These are phyloP conservation scores for Hydrophis major DNA, from an alignment of 2,797 vertebrate genomes.

Conservation along the genomic window DNA sequence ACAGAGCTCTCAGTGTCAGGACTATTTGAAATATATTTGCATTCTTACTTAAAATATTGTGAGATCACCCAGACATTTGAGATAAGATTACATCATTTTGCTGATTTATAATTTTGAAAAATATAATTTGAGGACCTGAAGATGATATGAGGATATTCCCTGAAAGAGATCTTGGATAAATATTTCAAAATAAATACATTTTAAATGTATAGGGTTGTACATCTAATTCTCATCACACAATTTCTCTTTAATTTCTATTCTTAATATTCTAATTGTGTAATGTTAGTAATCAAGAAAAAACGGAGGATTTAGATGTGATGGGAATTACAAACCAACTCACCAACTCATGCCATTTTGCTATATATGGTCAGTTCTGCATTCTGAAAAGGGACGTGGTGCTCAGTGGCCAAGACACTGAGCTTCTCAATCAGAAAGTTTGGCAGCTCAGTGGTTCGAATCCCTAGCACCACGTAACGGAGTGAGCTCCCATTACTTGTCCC, in stretches of 20 bases:
- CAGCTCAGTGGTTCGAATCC: too few species aligned
- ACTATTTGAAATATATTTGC: neutral
- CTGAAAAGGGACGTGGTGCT: neutral
- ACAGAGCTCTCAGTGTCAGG: neutral
- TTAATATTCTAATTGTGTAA: neutral
- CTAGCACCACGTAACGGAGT: too few species aligned
- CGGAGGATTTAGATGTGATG: neutral
- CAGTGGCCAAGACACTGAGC: too few species aligned
- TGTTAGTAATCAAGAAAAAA: neutral
- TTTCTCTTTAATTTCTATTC: neutral
- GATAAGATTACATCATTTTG: neutral
- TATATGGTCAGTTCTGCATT: neutral
- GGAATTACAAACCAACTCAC: neutral
- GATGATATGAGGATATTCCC: neutral
- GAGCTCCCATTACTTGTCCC: too few species aligned
- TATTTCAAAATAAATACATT: neutral
- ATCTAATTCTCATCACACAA: neutral
- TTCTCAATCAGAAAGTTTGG: too few species aligned
- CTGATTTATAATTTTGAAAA: neutral
- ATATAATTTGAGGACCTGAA: neutral
- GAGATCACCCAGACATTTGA: neutral
- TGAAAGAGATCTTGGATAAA: neutral
- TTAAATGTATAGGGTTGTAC: neutral
- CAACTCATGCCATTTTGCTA: neutral
- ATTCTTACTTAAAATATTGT: neutral